Evolutionary conservation across 1,140 invertebrate genomes (phyloP).

Genomic region (Leptonema lineaticorne): DNA sequence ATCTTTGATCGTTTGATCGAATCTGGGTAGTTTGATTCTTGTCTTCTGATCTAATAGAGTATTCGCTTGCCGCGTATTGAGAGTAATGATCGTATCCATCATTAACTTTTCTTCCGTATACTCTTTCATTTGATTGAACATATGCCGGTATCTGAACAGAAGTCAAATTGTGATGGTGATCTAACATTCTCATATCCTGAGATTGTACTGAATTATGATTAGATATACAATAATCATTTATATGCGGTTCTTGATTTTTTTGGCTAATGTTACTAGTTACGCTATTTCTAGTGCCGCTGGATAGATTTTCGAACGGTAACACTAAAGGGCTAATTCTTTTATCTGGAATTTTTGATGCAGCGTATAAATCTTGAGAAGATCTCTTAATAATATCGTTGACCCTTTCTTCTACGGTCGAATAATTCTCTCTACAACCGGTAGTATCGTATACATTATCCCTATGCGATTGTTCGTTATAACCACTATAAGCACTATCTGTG

Average conservation of each 20-base stretch:
- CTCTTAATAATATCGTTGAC: constrained; percentile 36
- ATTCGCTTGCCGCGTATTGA: constrained; percentile 44
- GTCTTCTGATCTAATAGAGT: background rate
- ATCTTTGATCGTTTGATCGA: background rate
- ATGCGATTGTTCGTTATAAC: constrained; percentile 23
- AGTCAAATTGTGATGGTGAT: constrained; percentile 48
- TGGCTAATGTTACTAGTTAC: constrained; percentile 44
- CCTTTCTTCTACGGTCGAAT: constrained; percentile 35
- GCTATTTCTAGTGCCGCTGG: constrained; percentile 44
- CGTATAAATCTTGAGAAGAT: constrained; percentile 36
- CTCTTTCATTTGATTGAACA: constrained; percentile 51
- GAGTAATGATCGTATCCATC: constrained; percentile 52
- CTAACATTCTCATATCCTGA: background rate
- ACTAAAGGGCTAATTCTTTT: constrained; percentile 33
- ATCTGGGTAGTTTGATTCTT: background rate
- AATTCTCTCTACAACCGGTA: background rate
- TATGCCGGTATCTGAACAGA: constrained; percentile 49
- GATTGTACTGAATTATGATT: constrained; percentile 34
- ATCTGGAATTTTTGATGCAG: constrained; percentile 10
- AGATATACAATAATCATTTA: constrained; percentile 45
- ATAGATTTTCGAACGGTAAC: constrained; percentile 44
- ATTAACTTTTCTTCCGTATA: constrained; percentile 50
- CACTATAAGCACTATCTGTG: constrained; percentile 43
- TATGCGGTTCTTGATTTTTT: constrained; percentile 41
- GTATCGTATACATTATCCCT: constrained; percentile 11